phyloP scores from a whole-genome alignment of 2,888 invertebrate species.

The Agrotis segetum region DNA sequence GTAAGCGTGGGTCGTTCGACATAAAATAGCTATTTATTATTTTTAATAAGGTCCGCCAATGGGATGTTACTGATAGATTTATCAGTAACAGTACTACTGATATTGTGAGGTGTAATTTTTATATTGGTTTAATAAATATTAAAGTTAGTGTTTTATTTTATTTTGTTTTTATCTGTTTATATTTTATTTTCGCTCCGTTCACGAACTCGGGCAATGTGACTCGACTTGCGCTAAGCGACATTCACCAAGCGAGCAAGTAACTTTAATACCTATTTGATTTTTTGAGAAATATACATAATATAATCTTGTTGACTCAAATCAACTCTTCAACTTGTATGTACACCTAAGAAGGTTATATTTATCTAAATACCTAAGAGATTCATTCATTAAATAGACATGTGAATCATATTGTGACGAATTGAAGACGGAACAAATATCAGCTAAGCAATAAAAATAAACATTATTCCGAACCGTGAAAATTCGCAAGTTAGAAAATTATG shows the following conservation, averaged over 20 bases:
- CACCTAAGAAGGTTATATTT: too few species aligned
- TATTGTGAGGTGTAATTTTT: constrained; percentile 22
- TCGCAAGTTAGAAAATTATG: constrained; percentile 11
- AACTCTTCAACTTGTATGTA: too few species aligned
- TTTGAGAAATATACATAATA: too few species aligned
- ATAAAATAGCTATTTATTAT: constrained; percentile 45
- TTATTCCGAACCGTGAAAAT: constrained; percentile 13
- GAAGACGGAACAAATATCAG: background rate
- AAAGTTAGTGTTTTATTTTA: too few species aligned
- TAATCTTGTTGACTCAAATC: too few species aligned
- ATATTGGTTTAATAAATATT: constrained; percentile 14
- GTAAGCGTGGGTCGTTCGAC: constrained; percentile 28
- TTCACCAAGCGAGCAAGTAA: too few species aligned
- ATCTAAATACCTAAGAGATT: too few species aligned
- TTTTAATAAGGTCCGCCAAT: constrained; percentile 42
- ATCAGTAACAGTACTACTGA: constrained; percentile 44
- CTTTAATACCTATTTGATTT: too few species aligned
- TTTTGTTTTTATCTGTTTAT: too few species aligned
- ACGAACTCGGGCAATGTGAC: too few species aligned
- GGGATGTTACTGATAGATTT: constrained; percentile 33
- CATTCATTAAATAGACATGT: background rate
- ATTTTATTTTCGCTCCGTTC: too few species aligned
- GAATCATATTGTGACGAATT: constrained; percentile 3
- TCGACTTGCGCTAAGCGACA: too few species aligned
- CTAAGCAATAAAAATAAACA: background rate